phyloP scores from a whole-genome alignment of 2,797 vertebrate genomes.

The Danio tinwini region DNA sequence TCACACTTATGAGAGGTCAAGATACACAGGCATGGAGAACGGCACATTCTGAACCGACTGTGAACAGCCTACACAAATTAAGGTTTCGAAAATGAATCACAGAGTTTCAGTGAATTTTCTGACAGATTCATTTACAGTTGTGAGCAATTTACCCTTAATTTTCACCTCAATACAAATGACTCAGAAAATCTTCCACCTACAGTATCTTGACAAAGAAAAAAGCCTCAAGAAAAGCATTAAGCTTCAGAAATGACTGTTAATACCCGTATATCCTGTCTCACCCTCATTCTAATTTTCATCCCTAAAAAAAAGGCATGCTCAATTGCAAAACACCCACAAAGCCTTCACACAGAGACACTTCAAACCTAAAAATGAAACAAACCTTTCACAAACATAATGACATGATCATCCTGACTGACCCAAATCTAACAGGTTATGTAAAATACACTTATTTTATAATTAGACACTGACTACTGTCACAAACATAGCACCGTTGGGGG shows the following conservation, averaged over 20 bases:
- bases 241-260: conserved; percentile 22
- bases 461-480: neutral
- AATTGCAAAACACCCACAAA: neutral
- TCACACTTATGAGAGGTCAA: neutral
- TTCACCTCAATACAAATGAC: conserved; percentile 21
- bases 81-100: conserved; percentile 21
- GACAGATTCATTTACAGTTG: conserved; percentile 4
- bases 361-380: neutral
- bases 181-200: conserved; percentile 39
- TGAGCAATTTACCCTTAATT: conserved; percentile 21
- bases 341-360: neutral
- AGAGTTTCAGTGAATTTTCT: neutral
- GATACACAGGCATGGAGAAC: neutral
- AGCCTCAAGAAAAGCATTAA: neutral
- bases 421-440: conserved; percentile 7
- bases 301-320: neutral
- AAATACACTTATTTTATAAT: neutral
- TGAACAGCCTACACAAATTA: conserved; percentile 27
- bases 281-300: neutral
- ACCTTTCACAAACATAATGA: neutral
- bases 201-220: neutral
- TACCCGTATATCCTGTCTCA: neutral
- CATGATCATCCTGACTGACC: neutral
- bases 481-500: neutral
- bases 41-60: neutral